Conservation (phyloP, 2,888 invertebrate genomes). For the Rotaria macrura region DNA sequence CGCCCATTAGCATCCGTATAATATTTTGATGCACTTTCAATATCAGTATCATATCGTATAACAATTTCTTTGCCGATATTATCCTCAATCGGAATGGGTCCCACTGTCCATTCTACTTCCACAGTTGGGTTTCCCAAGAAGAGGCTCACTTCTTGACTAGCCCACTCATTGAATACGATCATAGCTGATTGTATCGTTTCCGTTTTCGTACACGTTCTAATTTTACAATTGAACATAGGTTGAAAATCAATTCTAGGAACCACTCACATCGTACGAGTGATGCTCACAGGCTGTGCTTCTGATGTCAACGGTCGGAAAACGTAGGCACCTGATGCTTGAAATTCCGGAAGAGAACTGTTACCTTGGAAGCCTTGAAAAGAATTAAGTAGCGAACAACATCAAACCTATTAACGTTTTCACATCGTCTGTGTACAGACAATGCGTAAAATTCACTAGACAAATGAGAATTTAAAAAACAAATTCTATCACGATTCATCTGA, state of each 20-base stretch:
- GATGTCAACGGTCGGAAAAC: slow-evolving; percentile 54
- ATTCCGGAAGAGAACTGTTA: slow-evolving; percentile 56
- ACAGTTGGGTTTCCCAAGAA: slow-evolving; percentile 44
- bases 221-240: neutral
- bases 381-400: neutral
- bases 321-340: slow-evolving; percentile 81
- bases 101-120: slow-evolving; percentile 54
- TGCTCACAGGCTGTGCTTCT: neutral
- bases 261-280: too few species aligned
- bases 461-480: too few species aligned
- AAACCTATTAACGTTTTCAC: too few species aligned
- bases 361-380: slow-evolving; percentile 56
- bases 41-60: slow-evolving; percentile 59
- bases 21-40: slow-evolving; percentile 29
- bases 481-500: too few species aligned
- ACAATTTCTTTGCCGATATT: slow-evolving; percentile 71
- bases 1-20: slow-evolving; percentile 88
- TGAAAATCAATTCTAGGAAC: neutral
- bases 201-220: slow-evolving; percentile 54
- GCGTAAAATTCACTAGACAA: too few species aligned
- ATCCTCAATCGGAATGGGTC: slow-evolving; percentile 48
- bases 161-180: slow-evolving; percentile 58
- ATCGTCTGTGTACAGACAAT: too few species aligned
- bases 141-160: slow-evolving; percentile 42
- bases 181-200: slow-evolving; percentile 58